Conservation (phyloP, 1,140 invertebrate species). For the Pseudomyrmex flavicornis region DNA sequence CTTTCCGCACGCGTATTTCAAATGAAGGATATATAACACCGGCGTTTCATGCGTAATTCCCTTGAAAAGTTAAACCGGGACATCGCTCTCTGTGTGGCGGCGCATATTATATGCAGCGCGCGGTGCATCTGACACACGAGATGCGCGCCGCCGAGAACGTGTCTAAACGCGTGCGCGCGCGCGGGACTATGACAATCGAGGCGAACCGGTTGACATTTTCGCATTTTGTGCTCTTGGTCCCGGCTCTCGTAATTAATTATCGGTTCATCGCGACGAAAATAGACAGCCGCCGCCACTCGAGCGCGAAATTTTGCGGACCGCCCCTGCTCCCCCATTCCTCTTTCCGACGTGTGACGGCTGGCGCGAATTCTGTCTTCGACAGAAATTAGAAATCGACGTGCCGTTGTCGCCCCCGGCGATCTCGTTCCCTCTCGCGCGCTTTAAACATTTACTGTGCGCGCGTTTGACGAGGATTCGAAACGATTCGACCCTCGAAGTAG, state of each 20-base stretch:
- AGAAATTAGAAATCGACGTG: conserved; percentile 57
- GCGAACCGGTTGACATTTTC: conserved; percentile 54
- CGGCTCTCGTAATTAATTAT: conserved; percentile 58
- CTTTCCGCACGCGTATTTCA: conserved; percentile 15
- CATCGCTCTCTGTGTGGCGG: conserved; percentile 2
- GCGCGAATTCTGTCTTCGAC: conserved; percentile 49
- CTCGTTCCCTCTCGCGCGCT: neutral
- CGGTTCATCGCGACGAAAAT: conserved; percentile 51
- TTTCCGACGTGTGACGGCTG: conserved; percentile 18
- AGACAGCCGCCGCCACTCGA: conserved; percentile 49
- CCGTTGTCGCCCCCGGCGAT: conserved; percentile 8
- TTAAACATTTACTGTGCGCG: neutral
- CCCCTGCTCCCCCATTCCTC: neutral
- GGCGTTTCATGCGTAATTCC: conserved; percentile 55
- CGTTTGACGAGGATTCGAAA: too few species aligned
- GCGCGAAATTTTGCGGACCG: conserved; percentile 28
- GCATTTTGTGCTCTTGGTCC: conserved; percentile 21
- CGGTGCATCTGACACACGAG: conserved; percentile 55
- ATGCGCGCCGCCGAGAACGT: conserved; percentile 49
- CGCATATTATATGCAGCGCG: conserved; percentile 45
- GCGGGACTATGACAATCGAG: conserved; percentile 39
- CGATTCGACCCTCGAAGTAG: too few species aligned
- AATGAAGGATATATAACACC: conserved; percentile 30
- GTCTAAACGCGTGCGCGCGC: conserved; percentile 11
- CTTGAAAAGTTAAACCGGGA: conserved; percentile 56